Evolutionary conservation across 2,797 vertebrate species (phyloP), one percentile per base, ranked within the genome.

Genomic region (Lepus oiostolus): DNA sequence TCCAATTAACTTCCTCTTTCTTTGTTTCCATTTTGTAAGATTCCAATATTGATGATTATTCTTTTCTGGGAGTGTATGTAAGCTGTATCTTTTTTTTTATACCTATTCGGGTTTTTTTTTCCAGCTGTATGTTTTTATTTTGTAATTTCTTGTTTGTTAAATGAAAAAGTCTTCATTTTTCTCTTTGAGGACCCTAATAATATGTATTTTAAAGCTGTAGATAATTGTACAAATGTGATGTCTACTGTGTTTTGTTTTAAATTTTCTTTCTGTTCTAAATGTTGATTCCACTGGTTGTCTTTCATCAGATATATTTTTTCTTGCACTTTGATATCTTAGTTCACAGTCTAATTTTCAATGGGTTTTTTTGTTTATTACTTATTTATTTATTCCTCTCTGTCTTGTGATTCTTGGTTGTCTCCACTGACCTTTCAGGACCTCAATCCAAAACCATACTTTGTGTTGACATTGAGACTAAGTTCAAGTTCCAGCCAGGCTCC

Each of bases 11-110:
- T 83, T 52, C 81, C n/a, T 7, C 13, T 91, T 19, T 24, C 12
- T 93, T 81, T 76, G 24, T 81, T 90, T 76, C 84, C 47, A 75
- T 60, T 85, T 79, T 91, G 19, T 54, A n/a, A 80, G 70, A 80
- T 65, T 91, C 7, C 32, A 38, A 1, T 58, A 22, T 42, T 21
- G 2, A 24, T 74, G 12, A 28, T 79, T 62, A 82, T 90, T 60
- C 63, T 52, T 92, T 87, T 47, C 71, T 63, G 22, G 32, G 30
- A 87, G 28, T 65, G 60, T 72, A 26, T 76, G 93, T 83, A 7
- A 52, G n/a, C 42, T 19, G 28, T 70, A 52, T 63, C 16, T 35
- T 35, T 22, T 60, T 70, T 81, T 89, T 65, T 26, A 1, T 68
- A 62, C 72, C 42, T 91, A 17, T 50, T 62, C 70, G 10, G 19